Evolutionary conservation across 1,140 invertebrate genomes (phyloP), one percentile per base, ranked within the genome.

Genomic region (Mylabris phalerata): DNA sequence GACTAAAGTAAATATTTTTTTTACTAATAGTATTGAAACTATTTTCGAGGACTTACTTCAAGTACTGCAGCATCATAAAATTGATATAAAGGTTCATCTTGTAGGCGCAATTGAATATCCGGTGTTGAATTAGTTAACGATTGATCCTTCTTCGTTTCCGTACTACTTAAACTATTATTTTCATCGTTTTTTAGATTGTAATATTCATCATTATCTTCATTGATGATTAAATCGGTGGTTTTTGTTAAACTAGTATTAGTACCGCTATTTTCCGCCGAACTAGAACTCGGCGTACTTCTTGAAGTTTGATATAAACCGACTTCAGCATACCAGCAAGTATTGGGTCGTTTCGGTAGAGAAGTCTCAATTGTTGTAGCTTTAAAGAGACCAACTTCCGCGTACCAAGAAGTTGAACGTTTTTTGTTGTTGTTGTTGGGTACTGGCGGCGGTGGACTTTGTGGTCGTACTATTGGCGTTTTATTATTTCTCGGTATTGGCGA

Each of bases 31-130:
- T 19, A 19, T 19, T 19, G 19, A 19, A 19, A 19, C 1, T 19
- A 19, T 19, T 19, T 19, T 19, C 1, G 19, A 3, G 32, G 10
- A 62, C 43, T 76, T 73, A 87, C 85, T 78, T 89, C 83, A 57
- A 86, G 78, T 66, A 90, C 84, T 51, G 84, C 84, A 9, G 86
- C 88, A 59, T 87, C 86, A 73, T 94, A 95, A 75, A 93, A 93
- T 71, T 95, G 92, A 73, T 95, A 95, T 13, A 95, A 79, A 0
- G 91, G 92, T 67, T 95, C 91, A 71, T 93, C 83, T 60, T 73
- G 66, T n/a, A 74, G 48, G 26, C 65, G 56, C 39, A 67, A 52
- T 42, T 71, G 68, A 27, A 71, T 61, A 49, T 72, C 70, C 19
- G 60, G 48, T 6, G 63, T 44, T 38, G 60, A 50, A 45, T 52